A percentile compares a stretch with the other conserved stretches of the same genome.
These are phyloP conservation scores for Apaloderma vittatum DNA, from an alignment of 2,113 vertebrate species.

Conservation along the genomic window DNA sequence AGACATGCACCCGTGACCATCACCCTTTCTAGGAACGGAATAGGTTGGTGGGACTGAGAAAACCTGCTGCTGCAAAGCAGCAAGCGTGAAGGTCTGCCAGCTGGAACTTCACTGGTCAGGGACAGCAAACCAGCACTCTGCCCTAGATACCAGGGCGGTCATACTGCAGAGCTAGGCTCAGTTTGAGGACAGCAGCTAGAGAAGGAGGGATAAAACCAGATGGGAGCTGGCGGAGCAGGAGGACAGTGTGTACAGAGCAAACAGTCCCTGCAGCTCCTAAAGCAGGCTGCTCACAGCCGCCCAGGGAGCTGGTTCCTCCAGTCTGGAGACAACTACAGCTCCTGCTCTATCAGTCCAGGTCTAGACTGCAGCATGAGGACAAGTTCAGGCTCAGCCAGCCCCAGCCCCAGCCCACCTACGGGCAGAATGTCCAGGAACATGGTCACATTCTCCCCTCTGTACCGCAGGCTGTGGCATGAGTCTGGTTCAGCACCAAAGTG, in stretches of 20 bases:
- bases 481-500: neutral
- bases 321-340: accelerated
- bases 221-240: neutral
- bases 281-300: neutral
- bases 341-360: neutral
- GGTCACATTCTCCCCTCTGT: neutral
- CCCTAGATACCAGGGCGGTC: neutral
- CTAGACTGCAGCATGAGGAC: neutral
- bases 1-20: accelerated
- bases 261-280: neutral
- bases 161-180: neutral
- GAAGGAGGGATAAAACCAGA: slow-evolving; percentile 3
- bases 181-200: neutral
- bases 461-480: accelerated
- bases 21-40: neutral
- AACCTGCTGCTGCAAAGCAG: neutral
- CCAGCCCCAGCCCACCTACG: neutral
- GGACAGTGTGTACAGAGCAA: slow-evolving; percentile 43
- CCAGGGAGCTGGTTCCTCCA: neutral
- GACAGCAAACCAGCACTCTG: neutral
- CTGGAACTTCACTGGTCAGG: accelerated
- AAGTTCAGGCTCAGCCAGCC: accelerated
- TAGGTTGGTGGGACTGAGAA: neutral
- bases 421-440: neutral
- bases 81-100: neutral